A percentile compares a stretch with the other conserved stretches of the same genome.
Conservation (phyloP, 1,140 invertebrate species). For the Cherax quadricarinatus region DNA sequence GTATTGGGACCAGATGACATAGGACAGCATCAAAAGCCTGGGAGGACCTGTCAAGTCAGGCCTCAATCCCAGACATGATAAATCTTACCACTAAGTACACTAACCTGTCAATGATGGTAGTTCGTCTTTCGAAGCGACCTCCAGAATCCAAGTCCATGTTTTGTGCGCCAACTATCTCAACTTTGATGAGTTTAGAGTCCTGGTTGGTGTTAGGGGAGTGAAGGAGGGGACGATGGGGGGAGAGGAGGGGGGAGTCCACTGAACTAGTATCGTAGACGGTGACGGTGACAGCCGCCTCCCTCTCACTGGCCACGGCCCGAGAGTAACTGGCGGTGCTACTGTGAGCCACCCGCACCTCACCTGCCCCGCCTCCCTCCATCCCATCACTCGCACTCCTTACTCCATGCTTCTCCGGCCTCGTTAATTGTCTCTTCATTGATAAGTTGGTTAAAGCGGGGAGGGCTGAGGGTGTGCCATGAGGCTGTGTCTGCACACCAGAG, state of each 20-base stretch:
- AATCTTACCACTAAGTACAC: background rate
- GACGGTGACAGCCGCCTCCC: constrained; percentile 49
- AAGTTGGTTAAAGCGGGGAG: background rate
- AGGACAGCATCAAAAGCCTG: too few species aligned
- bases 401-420: constrained; percentile 40
- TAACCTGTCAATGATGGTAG: constrained; percentile 65
- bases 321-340: constrained; percentile 54
- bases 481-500: background rate
- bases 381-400: background rate
- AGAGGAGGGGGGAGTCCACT: constrained; percentile 56
- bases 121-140: constrained; percentile 52
- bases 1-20: too few species aligned
- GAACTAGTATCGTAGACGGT: constrained; percentile 60
- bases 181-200: constrained; percentile 46
- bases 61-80: too few species aligned
- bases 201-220: constrained; percentile 1
- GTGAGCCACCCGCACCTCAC: background rate
- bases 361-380: background rate
- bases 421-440: constrained; percentile 51
- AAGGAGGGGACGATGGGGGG: constrained; percentile 36
- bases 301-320: constrained; percentile 60
- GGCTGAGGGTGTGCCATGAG: background rate
- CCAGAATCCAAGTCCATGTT: constrained; percentile 59
- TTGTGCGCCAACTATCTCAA: constrained; percentile 48
- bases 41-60: too few species aligned